Percentiles rank a stretch among this genome's conserved stretches.
Evolutionary conservation across 1,140 invertebrate species (phyloP).

Genomic region (Caenorhabditis briggsae): DNA sequence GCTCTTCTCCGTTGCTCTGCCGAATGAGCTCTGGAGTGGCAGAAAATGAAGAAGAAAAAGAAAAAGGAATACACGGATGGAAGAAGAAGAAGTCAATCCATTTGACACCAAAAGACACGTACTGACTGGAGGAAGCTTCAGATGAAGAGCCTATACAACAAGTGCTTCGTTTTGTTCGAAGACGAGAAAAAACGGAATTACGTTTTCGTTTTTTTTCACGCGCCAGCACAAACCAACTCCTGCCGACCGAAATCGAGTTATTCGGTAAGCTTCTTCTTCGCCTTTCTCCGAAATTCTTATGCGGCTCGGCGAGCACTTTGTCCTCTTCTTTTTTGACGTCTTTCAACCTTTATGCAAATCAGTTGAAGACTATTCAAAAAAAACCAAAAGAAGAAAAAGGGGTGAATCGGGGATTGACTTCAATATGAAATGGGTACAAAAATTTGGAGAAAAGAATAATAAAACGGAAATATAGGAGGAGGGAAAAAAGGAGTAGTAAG

Average conservation of each 20-base stretch:
- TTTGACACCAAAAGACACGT: constrained; percentile 18
- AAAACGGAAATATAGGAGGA: background rate
- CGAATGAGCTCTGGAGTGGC: background rate
- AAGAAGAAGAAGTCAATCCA: constrained; percentile 1
- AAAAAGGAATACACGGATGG: background rate
- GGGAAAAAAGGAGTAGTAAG: background rate
- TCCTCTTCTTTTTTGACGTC: constrained; percentile 23
- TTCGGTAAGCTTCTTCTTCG: constrained; percentile 6
- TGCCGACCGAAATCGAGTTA: constrained; percentile 44
- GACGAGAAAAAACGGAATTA: constrained; percentile 44
- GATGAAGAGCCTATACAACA: constrained; percentile 25
- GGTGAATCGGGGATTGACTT: background rate
- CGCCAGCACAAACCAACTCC: constrained; percentile 37
- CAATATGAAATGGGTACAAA: background rate
- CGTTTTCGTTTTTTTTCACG: constrained; percentile 48
- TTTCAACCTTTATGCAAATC: constrained; percentile 50
- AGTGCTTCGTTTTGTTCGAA: constrained; percentile 10
- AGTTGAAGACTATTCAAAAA: background rate
- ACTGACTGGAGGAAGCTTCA: background rate
- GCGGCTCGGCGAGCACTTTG: constrained; percentile 49
- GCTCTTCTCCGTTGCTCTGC: background rate
- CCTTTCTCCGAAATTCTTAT: constrained; percentile 45
- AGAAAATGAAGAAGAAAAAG: constrained; percentile 3
- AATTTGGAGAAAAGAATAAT: background rate
- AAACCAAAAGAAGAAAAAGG: background rate